phyloP scores from a whole-genome alignment of 2,888 invertebrate species.

The Cerastoderma edule region DNA sequence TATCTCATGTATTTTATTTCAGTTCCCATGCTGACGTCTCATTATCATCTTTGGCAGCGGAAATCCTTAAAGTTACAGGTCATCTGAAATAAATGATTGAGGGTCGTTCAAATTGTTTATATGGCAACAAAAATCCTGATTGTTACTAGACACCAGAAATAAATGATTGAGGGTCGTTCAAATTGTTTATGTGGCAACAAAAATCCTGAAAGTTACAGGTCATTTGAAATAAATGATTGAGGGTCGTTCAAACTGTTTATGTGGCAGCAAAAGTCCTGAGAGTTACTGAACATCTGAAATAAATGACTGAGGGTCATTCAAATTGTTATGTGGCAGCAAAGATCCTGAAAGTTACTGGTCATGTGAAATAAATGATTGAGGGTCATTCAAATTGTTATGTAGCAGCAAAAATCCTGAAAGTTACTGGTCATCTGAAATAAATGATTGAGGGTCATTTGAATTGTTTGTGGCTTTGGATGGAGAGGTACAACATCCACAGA shows the following conservation, averaged over 20 bases:
- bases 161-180: background rate
- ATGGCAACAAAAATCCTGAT: too few species aligned
- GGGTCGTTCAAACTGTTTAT: too few species aligned
- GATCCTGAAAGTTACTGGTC: background rate
- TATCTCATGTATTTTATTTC: conserved; percentile 59
- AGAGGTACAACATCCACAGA: too few species aligned
- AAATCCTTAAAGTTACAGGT: conserved; percentile 78
- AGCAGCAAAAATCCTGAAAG: conserved; percentile 60
- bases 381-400: background rate
- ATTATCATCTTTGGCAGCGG: conserved; percentile 79
- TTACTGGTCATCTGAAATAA: conserved; percentile 63
- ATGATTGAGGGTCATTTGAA: conserved; percentile 45
- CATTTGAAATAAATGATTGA: conserved; percentile 44
- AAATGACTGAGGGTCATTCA: background rate
- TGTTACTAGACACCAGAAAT: too few species aligned
- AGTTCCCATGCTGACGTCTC: conserved; percentile 83
- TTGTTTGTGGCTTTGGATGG: too few species aligned
- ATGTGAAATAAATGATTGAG: background rate
- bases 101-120: too few species aligned
- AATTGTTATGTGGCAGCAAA: background rate
- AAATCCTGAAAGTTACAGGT: conserved; percentile 78
- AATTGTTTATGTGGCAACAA: conserved; percentile 70
- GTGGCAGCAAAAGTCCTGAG: too few species aligned
- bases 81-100: conserved; percentile 43
- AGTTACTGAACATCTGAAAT: too few species aligned